Percentiles rank a stretch among this genome's conserved stretches.
These are phyloP conservation scores for Xylocopa sonorina DNA, from an alignment of 1,140 invertebrate species.

Conservation along the genomic window DNA sequence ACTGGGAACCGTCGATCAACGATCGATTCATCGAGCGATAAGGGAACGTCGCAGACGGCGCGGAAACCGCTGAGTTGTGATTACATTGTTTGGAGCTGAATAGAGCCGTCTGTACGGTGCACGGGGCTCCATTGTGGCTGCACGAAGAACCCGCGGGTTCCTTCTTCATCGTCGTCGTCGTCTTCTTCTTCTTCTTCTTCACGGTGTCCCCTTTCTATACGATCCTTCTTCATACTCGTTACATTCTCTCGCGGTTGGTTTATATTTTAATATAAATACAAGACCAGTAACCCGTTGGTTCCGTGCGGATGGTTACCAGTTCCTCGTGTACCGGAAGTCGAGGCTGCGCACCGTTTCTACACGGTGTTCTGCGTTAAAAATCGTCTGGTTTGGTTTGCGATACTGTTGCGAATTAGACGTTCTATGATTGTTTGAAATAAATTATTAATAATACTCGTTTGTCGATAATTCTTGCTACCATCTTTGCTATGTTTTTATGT, in stretches of 20 bases:
- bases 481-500: too few relatives aligned
- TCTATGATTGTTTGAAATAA: too few relatives aligned
- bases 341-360: conserved; percentile 4
- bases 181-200: too few relatives aligned
- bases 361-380: conserved; percentile 49
- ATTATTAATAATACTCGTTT: too few relatives aligned
- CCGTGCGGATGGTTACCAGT: conserved; percentile 63
- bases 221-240: background rate
- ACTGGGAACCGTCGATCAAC: conserved; percentile 65
- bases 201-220: background rate
- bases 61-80: conserved; percentile 77
- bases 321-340: conserved; percentile 49
- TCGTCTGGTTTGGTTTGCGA: too few relatives aligned
- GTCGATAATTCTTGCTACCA: too few relatives aligned
- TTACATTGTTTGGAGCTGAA: conserved; percentile 76
- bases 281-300: conserved; percentile 69
- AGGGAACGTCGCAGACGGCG: conserved; percentile 59
- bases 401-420: too few relatives aligned
- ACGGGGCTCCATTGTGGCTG: conserved; percentile 67
- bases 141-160: conserved; percentile 51
- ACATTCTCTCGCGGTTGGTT: conserved; percentile 55
- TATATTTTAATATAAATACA: conserved; percentile 74
- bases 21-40: conserved; percentile 68
- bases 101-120: conserved; percentile 72
- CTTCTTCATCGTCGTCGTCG: conserved; percentile 15